Evolutionary conservation across 1,140 invertebrate species (phyloP).

Genomic region (Vollenhovia emeryi): DNA sequence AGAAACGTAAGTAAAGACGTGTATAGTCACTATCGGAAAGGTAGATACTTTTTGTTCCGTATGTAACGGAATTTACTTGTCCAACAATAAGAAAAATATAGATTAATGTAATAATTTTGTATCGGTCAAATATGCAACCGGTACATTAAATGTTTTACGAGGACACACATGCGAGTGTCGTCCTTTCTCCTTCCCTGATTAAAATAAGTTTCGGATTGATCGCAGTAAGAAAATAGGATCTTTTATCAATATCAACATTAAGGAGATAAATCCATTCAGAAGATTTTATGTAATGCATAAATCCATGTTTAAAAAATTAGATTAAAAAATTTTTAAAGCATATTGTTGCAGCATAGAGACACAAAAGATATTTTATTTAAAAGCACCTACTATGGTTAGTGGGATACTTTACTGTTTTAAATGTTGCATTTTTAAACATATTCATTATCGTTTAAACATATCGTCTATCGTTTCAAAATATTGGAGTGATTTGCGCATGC

Average conservation of each 20-base stretch:
- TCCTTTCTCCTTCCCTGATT: background rate
- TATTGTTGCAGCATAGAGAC: background rate
- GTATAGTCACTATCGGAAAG: background rate
- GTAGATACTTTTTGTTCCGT: background rate
- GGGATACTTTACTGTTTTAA: background rate
- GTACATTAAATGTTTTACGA: no score
- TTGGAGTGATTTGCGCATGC: background rate
- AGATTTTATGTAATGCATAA: no score
- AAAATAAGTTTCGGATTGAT: background rate
- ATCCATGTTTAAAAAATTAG: background rate
- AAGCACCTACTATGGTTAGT: background rate
- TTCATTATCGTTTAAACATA: no score
- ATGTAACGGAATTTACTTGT: constrained; percentile 1
- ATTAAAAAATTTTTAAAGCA: background rate
- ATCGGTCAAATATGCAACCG: background rate
- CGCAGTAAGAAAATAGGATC: background rate
- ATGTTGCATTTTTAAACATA: background rate
- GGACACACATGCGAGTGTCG: background rate
- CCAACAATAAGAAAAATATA: background rate
- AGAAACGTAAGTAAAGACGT: background rate
- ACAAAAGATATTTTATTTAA: constrained; percentile 9
- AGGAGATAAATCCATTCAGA: background rate
- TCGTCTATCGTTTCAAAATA: background rate
- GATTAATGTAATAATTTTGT: background rate
- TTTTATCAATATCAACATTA: background rate